A percentile compares a stretch with the other conserved stretches of the same genome.
phyloP scores from a whole-genome alignment of 2,797 vertebrate genomes.

The Oreonectes daqikongensis region DNA sequence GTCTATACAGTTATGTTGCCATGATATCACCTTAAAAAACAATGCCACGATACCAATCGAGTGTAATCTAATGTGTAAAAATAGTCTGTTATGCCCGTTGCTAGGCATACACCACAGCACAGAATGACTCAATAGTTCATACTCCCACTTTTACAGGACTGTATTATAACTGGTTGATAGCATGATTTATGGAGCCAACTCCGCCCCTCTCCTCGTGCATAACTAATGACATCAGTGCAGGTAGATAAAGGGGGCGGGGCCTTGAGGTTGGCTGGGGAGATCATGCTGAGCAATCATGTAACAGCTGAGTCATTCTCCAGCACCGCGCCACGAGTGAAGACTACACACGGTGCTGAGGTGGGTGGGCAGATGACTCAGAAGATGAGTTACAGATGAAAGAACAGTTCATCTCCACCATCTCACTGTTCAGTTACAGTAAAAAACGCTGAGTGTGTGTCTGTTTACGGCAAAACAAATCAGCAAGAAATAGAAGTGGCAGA shows the following conservation, averaged over 20 bases:
- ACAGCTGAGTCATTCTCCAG: constrained; percentile 55
- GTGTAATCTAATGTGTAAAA: constrained; percentile 30
- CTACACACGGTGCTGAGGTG: constrained; percentile 22
- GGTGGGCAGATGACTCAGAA: constrained; percentile 44
- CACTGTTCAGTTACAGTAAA: constrained; percentile 32
- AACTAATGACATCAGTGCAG: constrained; percentile 42
- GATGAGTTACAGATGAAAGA: constrained; percentile 18
- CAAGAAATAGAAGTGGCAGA: not conserved
- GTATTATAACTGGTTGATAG: constrained; percentile 21
- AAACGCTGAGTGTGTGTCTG: not conserved
- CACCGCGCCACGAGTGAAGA: not conserved
- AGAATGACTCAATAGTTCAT: constrained; percentile 33
- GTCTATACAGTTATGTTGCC: constrained; percentile 39
- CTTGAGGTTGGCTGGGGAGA: not conserved
- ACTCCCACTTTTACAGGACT: too few species aligned
- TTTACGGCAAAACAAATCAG: constrained; percentile 16
- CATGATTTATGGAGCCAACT: constrained; percentile 4
- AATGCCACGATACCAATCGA: constrained; percentile 15
- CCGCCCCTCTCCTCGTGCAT: not conserved
- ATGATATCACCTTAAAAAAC: constrained; percentile 17
- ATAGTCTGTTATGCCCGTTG: constrained; percentile 39
- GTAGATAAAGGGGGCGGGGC: constrained; percentile 19
- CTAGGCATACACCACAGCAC: constrained; percentile 27
- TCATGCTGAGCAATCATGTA: constrained; percentile 40
- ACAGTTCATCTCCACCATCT: constrained; percentile 1